These are phyloP conservation scores for Nomada flava DNA, from an alignment of 2,888 invertebrate genomes.

Conservation along the genomic window DNA sequence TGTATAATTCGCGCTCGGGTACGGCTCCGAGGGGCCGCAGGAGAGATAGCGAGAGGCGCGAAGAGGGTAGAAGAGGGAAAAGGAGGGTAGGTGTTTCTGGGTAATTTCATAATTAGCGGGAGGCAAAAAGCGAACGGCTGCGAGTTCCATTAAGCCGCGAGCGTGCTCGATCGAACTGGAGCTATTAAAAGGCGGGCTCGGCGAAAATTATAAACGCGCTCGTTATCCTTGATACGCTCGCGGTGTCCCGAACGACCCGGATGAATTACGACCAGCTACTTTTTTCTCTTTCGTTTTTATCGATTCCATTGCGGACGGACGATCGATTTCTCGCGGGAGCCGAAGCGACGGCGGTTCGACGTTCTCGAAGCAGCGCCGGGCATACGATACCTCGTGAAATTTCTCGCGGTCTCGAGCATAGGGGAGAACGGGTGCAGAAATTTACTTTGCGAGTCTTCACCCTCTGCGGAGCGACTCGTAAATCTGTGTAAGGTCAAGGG, in stretches of 20 bases:
- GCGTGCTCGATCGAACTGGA: slow-evolving; percentile 49
- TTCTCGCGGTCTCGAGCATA: background rate
- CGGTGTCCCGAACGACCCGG: slow-evolving; percentile 7
- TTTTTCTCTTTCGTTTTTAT: slow-evolving; percentile 5
- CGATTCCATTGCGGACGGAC: slow-evolving; percentile 26
- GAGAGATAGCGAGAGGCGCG: slow-evolving; percentile 15
- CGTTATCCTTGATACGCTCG: slow-evolving; percentile 45
- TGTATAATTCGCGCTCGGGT: slow-evolving; percentile 74
- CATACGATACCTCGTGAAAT: background rate
- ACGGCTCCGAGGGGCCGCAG: slow-evolving; percentile 50
- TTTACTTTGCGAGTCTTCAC: slow-evolving; percentile 68
- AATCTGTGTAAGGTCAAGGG: slow-evolving; percentile 67
- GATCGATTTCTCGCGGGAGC: background rate
- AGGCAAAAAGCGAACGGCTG: slow-evolving; percentile 59
- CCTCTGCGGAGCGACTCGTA: slow-evolving; percentile 65
- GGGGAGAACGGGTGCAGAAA: slow-evolving; percentile 33
- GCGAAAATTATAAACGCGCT: slow-evolving; percentile 68
- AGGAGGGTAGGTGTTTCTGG: slow-evolving; percentile 56
- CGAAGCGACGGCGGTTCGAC: background rate
- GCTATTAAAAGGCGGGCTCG: slow-evolving; percentile 50
- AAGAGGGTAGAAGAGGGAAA: slow-evolving; percentile 11
- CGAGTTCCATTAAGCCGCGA: slow-evolving; percentile 61
- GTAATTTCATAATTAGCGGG: slow-evolving; percentile 71
- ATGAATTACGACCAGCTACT: slow-evolving; percentile 37
- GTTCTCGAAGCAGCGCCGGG: background rate